Conservation (phyloP, 2,797 vertebrate genomes). For the Pseudocheirus occidentalis region DNA sequence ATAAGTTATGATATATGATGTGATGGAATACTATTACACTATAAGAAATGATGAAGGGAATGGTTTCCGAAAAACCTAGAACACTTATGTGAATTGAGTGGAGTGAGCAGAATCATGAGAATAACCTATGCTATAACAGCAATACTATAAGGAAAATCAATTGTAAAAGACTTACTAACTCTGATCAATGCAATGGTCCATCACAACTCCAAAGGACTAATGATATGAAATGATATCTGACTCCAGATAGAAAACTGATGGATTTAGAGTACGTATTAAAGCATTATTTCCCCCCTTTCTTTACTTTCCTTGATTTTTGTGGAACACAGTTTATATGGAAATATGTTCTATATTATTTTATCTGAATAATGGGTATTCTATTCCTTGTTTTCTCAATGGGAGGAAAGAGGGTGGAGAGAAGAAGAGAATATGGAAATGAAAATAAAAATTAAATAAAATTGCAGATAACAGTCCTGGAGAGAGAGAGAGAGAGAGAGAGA, state of each 20-base stretch:
- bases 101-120: background rate
- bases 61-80: background rate
- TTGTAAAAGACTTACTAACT: background rate
- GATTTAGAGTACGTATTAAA: background rate
- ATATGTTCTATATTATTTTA: background rate
- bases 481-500: background rate
- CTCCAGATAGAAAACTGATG: background rate
- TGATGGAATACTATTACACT: background rate
- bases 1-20: background rate
- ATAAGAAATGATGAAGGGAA: background rate
- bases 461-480: background rate
- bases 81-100: background rate
- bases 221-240: background rate
- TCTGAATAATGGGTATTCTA: background rate
- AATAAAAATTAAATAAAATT: background rate
- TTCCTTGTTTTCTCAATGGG: background rate
- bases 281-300: background rate
- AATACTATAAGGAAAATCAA: background rate
- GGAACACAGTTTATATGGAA: background rate
- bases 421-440: background rate
- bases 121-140: background rate
- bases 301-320: background rate
- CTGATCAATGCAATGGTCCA: background rate
- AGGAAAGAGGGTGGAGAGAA: background rate
- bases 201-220: background rate